Conservation (phyloP, 2,113 vertebrate species). For the Perca schrenkii region DNA sequence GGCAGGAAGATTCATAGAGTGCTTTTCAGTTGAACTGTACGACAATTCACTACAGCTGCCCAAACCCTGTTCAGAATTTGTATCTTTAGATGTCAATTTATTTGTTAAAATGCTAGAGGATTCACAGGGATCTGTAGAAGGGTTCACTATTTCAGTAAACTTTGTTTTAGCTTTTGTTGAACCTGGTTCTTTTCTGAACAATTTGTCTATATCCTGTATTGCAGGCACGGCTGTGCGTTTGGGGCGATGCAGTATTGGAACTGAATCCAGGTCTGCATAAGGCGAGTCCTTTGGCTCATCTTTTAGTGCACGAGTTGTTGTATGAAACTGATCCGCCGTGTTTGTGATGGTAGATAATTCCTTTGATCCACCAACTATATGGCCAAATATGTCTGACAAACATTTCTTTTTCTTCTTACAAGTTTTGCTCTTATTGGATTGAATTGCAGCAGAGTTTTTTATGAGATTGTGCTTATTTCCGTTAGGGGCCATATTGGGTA, state of each 20-base stretch:
- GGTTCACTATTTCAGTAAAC: slow-evolving; percentile 31
- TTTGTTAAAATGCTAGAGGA: slow-evolving; percentile 32
- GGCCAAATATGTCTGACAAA: slow-evolving; percentile 75
- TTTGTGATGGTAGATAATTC: slow-evolving; percentile 39
- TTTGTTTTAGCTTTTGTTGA: slow-evolving; percentile 44
- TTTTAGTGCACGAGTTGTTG: slow-evolving; percentile 58
- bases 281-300: slow-evolving; percentile 77
- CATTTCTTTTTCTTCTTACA: slow-evolving; percentile 79
- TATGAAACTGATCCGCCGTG: slow-evolving; percentile 28
- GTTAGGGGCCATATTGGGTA: slow-evolving; percentile 49
- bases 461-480: slow-evolving; percentile 53
- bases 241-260: slow-evolving; percentile 80
- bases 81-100: slow-evolving; percentile 26
- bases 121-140: neutral
- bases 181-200: slow-evolving; percentile 39
- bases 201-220: neutral
- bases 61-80: slow-evolving; percentile 37
- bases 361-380: slow-evolving; percentile 72
- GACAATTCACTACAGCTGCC: slow-evolving; percentile 39
- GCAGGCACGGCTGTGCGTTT: slow-evolving; percentile 73
- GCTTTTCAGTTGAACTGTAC: slow-evolving; percentile 58
- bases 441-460: slow-evolving; percentile 54
- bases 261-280: slow-evolving; percentile 80
- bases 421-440: slow-evolving; percentile 65
- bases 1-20: slow-evolving; percentile 75